Evolutionary conservation across 2,113 vertebrate genomes (phyloP).

Genomic region (Podarcis cretensis): DNA sequence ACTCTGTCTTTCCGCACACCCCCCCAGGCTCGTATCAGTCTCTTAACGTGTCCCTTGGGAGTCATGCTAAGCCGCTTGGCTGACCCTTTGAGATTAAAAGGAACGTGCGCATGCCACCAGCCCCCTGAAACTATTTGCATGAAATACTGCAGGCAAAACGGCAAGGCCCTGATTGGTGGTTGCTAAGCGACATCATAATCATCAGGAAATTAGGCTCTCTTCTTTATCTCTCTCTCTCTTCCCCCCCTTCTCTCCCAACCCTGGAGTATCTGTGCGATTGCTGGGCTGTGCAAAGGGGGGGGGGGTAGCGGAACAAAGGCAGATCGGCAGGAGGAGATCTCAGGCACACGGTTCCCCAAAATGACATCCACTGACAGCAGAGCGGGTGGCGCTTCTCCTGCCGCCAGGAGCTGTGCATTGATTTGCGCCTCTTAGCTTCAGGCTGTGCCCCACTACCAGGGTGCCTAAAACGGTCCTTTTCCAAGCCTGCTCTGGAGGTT

Average conservation of each 20-base stretch:
- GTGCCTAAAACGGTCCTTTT: conserved; percentile 27
- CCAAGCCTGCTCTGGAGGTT: conserved; percentile 43
- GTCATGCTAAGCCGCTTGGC: conserved; percentile 60
- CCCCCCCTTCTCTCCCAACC: conserved; percentile 13
- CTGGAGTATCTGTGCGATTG: conserved; percentile 62
- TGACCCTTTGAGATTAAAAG: conserved; percentile 57
- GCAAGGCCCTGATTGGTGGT: conserved; percentile 67
- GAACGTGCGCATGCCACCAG: conserved; percentile 17
- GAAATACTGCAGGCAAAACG: conserved; percentile 76
- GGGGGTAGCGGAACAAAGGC: conserved; percentile 74
- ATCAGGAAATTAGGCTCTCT: conserved; percentile 76
- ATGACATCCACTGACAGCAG: conserved; percentile 66
- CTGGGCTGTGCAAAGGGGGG: conserved; percentile 57
- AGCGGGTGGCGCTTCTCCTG: conserved; percentile 37
- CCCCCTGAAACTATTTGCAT: conserved; percentile 77
- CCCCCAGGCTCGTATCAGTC: conserved; percentile 57
- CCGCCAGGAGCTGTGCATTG: conserved; percentile 41
- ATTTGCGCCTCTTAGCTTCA: conserved; percentile 28
- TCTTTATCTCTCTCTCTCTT: conserved; percentile 24
- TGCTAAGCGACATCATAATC: conserved; percentile 77
- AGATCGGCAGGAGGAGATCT: conserved; percentile 68
- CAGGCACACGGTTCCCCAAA: conserved; percentile 51
- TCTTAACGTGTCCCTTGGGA: conserved; percentile 66
- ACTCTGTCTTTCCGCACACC: not conserved
- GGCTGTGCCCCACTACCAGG: conserved; percentile 35